Percentiles rank a stretch among this genome's conserved stretches.
Conservation (phyloP, 2,113 vertebrate genomes). For the Lontra canadensis region DNA sequence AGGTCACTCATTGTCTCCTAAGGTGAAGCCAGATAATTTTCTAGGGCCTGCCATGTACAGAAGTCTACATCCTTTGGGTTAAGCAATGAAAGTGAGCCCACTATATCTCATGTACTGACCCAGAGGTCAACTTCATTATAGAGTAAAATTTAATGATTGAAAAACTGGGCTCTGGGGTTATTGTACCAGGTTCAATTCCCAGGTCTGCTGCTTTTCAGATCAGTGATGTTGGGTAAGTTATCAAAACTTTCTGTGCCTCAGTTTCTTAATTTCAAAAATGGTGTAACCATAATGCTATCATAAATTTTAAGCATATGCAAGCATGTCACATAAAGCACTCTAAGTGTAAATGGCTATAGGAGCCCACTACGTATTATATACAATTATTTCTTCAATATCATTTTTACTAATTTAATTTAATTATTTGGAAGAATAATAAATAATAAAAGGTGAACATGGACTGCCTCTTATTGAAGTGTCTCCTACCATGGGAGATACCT, state of each 20-base stretch:
- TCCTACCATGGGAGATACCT: fast-evolving
- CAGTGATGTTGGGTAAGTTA: background rate
- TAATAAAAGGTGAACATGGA: background rate
- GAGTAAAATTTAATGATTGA: background rate
- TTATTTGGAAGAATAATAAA: background rate
- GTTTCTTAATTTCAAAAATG: background rate
- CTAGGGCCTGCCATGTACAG: fast-evolving
- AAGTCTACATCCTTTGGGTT: too few relatives aligned
- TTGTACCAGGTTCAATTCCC: too few relatives aligned
- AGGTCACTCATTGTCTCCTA: background rate
- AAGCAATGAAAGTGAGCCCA: background rate
- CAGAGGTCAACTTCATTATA: background rate
- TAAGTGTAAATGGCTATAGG: background rate
- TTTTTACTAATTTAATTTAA: background rate
- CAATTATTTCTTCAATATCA: background rate
- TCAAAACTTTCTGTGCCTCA: background rate
- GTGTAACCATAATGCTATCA: background rate
- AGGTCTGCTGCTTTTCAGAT: background rate
- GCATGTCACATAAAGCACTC: background rate
- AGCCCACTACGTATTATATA: background rate
- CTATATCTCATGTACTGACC: background rate
- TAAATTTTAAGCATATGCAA: background rate
- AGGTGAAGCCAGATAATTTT: background rate
- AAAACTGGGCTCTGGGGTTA: background rate
- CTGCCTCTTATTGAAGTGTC: background rate